phyloP scores from a whole-genome alignment of 2,113 vertebrate genomes.

The Hippocampus abdominalis region DNA sequence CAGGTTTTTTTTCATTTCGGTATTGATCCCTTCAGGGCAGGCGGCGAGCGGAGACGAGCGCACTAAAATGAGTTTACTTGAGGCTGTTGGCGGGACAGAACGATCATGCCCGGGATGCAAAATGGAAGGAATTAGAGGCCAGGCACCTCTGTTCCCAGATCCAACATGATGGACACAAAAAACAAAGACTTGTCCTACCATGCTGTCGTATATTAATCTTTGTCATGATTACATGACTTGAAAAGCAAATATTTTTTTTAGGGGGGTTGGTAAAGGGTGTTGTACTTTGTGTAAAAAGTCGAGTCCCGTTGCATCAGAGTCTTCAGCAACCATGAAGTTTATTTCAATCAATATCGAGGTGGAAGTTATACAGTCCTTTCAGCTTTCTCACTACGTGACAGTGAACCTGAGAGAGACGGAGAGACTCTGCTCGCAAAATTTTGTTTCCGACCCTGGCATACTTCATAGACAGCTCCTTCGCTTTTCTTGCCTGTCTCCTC shows the following conservation, averaged over 20 bases:
- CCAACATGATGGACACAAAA: conserved; percentile 9
- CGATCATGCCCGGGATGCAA: conserved; percentile 71
- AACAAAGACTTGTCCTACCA: conserved; percentile 34
- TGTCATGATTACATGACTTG: background rate
- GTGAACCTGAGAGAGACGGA: background rate
- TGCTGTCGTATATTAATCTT: background rate
- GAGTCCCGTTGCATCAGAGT: background rate
- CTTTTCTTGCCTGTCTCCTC: conserved; percentile 2
- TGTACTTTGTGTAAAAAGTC: background rate
- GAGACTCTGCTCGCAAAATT: background rate
- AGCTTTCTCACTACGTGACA: background rate
- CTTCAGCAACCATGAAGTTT: background rate
- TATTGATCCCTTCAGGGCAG: conserved; percentile 74
- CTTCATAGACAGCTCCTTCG: conserved; percentile 1
- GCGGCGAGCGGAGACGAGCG: conserved; percentile 51
- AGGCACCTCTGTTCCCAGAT: conserved; percentile 41
- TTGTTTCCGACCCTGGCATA: background rate
- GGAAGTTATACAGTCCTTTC: background rate
- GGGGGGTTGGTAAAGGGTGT: background rate
- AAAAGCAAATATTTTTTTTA: background rate
- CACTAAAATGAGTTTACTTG: conserved; percentile 74
- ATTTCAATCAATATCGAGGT: background rate
- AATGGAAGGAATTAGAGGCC: conserved; percentile 50
- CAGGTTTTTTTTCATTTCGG: conserved; percentile 78
- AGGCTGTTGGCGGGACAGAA: conserved; percentile 74